phyloP scores from a whole-genome alignment of 2,888 invertebrate genomes.

The Eurytoma adleriae region DNA sequence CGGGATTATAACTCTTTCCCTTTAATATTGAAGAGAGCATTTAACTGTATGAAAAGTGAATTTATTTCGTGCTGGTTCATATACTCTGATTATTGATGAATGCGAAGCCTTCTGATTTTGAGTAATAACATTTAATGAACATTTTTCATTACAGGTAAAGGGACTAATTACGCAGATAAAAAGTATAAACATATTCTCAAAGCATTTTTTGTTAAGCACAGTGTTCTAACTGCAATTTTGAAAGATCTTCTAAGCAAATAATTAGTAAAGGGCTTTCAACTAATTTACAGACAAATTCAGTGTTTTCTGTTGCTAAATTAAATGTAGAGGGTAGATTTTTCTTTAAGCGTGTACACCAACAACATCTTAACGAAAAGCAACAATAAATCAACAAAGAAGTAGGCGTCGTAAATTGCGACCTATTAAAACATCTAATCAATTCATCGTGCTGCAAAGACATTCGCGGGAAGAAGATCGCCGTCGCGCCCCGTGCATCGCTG shows the following conservation, averaged over 20 bases:
- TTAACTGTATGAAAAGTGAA: conserved; percentile 43
- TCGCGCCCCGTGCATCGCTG: background rate
- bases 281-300: too few relatives aligned
- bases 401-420: background rate
- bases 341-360: too few relatives aligned
- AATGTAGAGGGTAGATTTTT: too few relatives aligned
- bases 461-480: background rate
- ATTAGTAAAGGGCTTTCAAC: too few relatives aligned
- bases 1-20: conserved; percentile 34
- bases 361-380: too few relatives aligned
- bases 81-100: conserved; percentile 20
- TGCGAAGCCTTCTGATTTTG: conserved; percentile 6
- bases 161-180: background rate
- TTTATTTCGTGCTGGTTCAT: conserved; percentile 31
- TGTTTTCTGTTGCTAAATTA: too few relatives aligned
- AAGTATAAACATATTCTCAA: too few relatives aligned
- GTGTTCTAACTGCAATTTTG: too few relatives aligned
- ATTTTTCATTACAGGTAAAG: too few relatives aligned
- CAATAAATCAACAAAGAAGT: background rate
- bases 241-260: too few relatives aligned
- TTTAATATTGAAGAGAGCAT: conserved; percentile 42
- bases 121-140: background rate
- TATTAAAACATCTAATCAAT: conserved; percentile 35
- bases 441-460: conserved; percentile 31
- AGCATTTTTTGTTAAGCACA: too few relatives aligned